Evolutionary conservation across 1,140 invertebrate species (phyloP).

Genomic region (Eufriesea mexicana): DNA sequence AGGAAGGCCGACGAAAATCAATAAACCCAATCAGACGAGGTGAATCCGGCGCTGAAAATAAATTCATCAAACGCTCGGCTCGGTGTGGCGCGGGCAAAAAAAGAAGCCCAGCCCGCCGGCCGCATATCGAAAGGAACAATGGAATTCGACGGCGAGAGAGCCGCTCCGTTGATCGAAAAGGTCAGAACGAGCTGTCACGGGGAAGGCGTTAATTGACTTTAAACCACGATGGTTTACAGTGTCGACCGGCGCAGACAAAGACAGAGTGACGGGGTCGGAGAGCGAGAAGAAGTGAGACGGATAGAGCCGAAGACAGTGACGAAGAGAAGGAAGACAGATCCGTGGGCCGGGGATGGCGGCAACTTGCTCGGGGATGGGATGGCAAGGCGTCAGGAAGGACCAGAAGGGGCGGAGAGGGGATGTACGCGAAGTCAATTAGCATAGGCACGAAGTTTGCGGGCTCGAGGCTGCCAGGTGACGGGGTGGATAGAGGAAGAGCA

Average conservation of each 20-base stretch:
- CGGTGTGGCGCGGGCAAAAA: not conserved
- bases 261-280: not conserved
- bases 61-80: conserved; percentile 42
- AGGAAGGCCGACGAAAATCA: conserved; percentile 26
- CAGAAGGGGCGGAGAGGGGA: not conserved
- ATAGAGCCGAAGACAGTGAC: no score
- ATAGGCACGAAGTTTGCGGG: conserved; percentile 60
- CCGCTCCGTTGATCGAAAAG: conserved; percentile 41
- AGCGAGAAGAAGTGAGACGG: not conserved
- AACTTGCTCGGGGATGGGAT: not conserved
- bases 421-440: conserved; percentile 63
- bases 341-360: not conserved
- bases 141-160: conserved; percentile 32
- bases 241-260: conserved; percentile 28
- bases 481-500: conserved; percentile 47
- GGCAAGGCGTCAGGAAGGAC: not conserved
- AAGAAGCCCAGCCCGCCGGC: not conserved
- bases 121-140: conserved; percentile 45
- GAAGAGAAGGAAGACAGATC: not conserved
- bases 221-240: conserved; percentile 63
- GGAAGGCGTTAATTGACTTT: conserved; percentile 64
- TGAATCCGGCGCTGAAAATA: conserved; percentile 46
- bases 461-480: conserved; percentile 45
- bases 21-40: conserved; percentile 49
- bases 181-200: conserved; percentile 48